Percentiles rank a stretch among this genome's conserved stretches.
phyloP scores from a whole-genome alignment of 1,140 invertebrate genomes.

The Bombus confusus region DNA sequence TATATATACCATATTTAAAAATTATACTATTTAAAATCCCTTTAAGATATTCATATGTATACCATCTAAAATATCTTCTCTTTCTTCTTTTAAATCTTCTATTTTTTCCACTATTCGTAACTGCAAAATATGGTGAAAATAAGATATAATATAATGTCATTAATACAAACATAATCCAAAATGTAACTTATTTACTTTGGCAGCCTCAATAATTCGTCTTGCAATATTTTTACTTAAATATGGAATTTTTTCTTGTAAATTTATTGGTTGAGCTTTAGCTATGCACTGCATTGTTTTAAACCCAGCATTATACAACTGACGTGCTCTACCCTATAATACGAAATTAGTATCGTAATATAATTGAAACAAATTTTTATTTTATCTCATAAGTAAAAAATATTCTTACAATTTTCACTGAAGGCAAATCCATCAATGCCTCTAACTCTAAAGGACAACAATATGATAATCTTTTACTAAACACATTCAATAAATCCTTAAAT shows the following conservation, averaged over 20 bases:
- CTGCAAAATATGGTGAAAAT: conserved; percentile 82
- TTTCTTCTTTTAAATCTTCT: conserved; percentile 91
- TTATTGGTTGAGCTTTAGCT: conserved; percentile 86
- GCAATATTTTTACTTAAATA: conserved; percentile 88
- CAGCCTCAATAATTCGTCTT: conserved; percentile 90
- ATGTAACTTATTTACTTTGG: conserved; percentile 87
- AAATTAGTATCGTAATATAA: conserved; percentile 19
- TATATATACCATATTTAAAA: background rate
- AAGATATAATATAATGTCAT: conserved; percentile 12
- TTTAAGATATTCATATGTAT: conserved; percentile 72
- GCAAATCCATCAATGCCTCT: conserved; percentile 91
- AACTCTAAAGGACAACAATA: conserved; percentile 89
- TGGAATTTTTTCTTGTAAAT: conserved; percentile 86
- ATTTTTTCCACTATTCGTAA: conserved; percentile 90
- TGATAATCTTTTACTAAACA: conserved; percentile 87
- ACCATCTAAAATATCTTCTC: conserved; percentile 87
- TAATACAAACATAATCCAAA: conserved; percentile 32
- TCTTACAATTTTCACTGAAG: conserved; percentile 90
- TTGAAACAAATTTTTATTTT: conserved; percentile 34
- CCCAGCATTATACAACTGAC: conserved; percentile 91
- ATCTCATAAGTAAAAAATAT: background rate
- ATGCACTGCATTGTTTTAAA: conserved; percentile 89
- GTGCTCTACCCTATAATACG: conserved; percentile 88
- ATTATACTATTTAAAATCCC: conserved; percentile 19
- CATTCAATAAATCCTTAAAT: conserved; percentile 87